These are phyloP conservation scores for Cataglyphis rosenhaueri DNA, from an alignment of 2,888 invertebrate species.

Conservation along the genomic window DNA sequence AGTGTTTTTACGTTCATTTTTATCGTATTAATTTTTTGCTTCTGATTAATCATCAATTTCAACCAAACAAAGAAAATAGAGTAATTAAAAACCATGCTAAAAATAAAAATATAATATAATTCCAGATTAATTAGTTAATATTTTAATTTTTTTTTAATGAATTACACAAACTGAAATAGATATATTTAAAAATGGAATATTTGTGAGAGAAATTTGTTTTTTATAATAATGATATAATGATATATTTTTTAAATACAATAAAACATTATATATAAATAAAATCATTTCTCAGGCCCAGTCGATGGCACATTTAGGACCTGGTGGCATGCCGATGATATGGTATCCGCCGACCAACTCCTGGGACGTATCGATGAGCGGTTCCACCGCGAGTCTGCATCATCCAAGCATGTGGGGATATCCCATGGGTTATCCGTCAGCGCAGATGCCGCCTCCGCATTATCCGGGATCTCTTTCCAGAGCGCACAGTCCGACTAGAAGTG, in stretches of 20 bases:
- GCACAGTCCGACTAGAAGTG: conserved; percentile 82
- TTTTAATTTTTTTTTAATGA: not conserved
- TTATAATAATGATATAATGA: not conserved
- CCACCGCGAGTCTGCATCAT: conserved; percentile 82
- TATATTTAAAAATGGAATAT: no score
- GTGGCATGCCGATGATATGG: conserved; percentile 86
- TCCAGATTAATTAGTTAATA: no score
- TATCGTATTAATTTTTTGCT: not conserved
- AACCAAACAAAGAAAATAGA: not conserved
- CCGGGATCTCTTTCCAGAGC: conserved; percentile 88
- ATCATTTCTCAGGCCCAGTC: conserved; percentile 88
- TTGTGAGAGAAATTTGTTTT: no score
- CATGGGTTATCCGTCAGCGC: conserved; percentile 79
- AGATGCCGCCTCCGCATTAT: conserved; percentile 84
- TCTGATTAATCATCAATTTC: not conserved
- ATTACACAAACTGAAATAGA: no score
- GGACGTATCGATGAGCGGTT: conserved; percentile 80
- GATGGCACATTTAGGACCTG: conserved; percentile 88
- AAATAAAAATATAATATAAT: no score
- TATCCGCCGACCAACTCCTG: conserved; percentile 80
- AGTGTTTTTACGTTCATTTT: not conserved
- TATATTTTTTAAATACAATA: no score
- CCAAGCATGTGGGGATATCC: conserved; percentile 81
- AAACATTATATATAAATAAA: conserved; percentile 6
- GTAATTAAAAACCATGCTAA: no score